phyloP scores from a whole-genome alignment of 2,113 vertebrate species.

The Pyxicephalus adspersus region DNA sequence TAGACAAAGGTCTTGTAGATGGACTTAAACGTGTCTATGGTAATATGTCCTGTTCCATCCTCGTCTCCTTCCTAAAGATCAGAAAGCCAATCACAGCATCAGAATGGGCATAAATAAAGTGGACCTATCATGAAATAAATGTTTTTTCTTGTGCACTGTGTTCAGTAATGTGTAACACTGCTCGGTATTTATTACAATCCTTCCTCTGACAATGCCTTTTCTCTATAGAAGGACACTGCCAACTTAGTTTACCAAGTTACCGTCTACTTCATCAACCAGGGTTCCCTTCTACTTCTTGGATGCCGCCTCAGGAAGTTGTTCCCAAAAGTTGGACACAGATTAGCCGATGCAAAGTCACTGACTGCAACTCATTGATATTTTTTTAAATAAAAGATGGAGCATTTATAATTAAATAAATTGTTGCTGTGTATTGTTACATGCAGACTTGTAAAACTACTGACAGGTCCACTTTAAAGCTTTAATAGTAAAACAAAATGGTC shows the following conservation, averaged over 20 bases:
- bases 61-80: slow-evolving; percentile 64
- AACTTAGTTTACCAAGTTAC: not conserved
- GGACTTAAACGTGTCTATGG: slow-evolving; percentile 70
- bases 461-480: too few species aligned
- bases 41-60: slow-evolving; percentile 57
- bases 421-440: too few species aligned
- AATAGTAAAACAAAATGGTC: not conserved
- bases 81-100: too few species aligned
- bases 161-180: too few species aligned
- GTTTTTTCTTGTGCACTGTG: not conserved
- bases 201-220: not conserved
- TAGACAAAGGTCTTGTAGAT: slow-evolving; percentile 69
- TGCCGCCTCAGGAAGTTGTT: not conserved
- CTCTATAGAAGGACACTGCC: not conserved
- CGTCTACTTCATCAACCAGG: not conserved
- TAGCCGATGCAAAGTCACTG: too few species aligned
- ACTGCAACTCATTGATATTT: too few species aligned
- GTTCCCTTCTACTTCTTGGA: not conserved
- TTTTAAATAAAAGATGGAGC: too few species aligned
- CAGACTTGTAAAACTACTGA: too few species aligned
- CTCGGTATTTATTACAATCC: too few species aligned
- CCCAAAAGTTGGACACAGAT: not conserved
- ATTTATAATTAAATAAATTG: too few species aligned
- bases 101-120: too few species aligned
- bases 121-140: slow-evolving; percentile 39